Base-by-base conservation (phyloP, 2,888 invertebrate genomes). In the Pachliopta kotzebuea region DNA sequence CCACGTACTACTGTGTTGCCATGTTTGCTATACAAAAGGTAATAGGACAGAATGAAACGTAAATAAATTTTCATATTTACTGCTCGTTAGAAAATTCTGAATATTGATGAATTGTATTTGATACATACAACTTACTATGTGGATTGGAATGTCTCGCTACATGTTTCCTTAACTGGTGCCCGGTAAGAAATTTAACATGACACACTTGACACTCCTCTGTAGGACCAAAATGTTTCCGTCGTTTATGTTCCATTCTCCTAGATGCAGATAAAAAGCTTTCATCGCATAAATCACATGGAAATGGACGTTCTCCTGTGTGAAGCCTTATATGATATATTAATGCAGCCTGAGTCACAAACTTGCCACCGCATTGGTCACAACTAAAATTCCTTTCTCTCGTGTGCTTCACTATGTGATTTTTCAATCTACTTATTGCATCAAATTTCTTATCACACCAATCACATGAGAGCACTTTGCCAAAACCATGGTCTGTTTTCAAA, bases 261-360 rank as follows among this genome's bases (percentile, higher is more conserved):
- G 88, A 88, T 4, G 88, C 81, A 0, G 87, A 87, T 2, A 88
- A 68, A 62, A 90, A 90, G 31, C 79, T 83, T 67, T 87, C 86
- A n/a, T 74, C 71, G 61, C 90, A 90, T 60, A 85, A 45, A 21
- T 88, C 85, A 72, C 90, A 90, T 7, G 81, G 78, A 58, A 80
- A 90, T 0, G 90, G 90, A 49, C 74, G 76, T 62, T 90, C 90
- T 0, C 90, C 90, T 0, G 90, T 90, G 65, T 90, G 90, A 1
- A 87, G 71, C n/a, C 90, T 74, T 1, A 74, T 80, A 65, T 90
- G 90, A 57, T 86, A 85, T 0, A 81, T 72, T 37, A 90, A 73
- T 1, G 90, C 88, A 2, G 85, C 81, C 57, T 75, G 76, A 0
- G 88, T 83, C 0, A 90, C 88, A 73, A 89, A 90, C 61, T 79